Evolutionary conservation across 1,140 invertebrate genomes (phyloP).

Genomic region (Brachionus manjavacas): DNA sequence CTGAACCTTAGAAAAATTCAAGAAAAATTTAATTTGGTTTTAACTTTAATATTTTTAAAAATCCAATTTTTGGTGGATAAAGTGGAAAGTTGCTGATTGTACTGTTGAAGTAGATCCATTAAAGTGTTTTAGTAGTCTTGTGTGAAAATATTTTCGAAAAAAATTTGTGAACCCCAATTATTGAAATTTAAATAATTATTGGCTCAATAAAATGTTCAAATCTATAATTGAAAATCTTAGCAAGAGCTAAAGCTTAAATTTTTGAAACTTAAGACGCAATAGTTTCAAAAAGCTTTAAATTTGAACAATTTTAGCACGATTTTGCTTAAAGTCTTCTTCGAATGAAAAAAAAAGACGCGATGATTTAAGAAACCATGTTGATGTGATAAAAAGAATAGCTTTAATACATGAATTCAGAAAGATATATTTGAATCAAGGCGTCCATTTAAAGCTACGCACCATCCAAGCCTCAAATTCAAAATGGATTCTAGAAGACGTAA

Average conservation of each 20-base stretch:
- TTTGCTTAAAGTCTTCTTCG: neutral
- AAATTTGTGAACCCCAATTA: neutral
- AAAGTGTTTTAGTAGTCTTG: too few relatives aligned
- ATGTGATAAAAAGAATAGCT: neutral
- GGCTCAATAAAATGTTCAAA: neutral
- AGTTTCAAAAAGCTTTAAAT: neutral
- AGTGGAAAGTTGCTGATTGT: too few relatives aligned
- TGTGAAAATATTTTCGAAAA: too few relatives aligned
- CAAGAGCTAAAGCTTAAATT: neutral
- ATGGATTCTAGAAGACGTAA: constrained; percentile 2
- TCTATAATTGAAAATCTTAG: neutral
- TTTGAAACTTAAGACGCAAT: neutral
- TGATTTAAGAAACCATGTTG: neutral
- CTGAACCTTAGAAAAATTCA: too few relatives aligned
- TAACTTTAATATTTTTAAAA: too few relatives aligned
- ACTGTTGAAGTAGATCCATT: too few relatives aligned
- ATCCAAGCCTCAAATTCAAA: neutral
- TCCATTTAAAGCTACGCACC: constrained; percentile 14
- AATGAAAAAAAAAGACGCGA: neutral
- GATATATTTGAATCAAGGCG: neutral
- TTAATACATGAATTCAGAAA: neutral
- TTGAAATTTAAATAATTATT: neutral
- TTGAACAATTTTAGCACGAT: neutral
- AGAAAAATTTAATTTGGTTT: too few relatives aligned
- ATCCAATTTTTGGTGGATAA: too few relatives aligned